A percentile compares a stretch with the other conserved stretches of the same genome.
phyloP scores from a whole-genome alignment of 2,888 invertebrate species.

The Fragum fragum region DNA sequence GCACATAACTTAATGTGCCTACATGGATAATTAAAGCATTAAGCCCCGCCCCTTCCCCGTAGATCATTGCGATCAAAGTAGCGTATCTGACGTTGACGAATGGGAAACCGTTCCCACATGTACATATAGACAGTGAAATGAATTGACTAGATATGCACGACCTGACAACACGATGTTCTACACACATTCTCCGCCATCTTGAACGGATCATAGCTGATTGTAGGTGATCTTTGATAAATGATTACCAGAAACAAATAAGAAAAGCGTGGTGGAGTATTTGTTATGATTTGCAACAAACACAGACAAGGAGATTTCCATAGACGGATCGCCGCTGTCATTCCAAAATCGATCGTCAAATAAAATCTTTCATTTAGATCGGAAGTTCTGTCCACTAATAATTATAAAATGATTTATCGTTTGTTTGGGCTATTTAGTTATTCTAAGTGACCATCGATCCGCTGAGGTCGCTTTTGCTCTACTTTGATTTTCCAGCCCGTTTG shows the following conservation, averaged over 20 bases:
- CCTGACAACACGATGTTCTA: conserved; percentile 11
- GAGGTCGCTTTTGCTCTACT: too few species aligned
- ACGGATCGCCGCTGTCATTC: too few species aligned
- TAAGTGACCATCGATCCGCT: too few species aligned
- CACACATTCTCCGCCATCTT: conserved; percentile 23
- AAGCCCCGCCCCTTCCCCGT: conserved; percentile 46
- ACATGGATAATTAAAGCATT: conserved; percentile 14
- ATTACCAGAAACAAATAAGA: background rate
- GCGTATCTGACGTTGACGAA: conserved; percentile 23
- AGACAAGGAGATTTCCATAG: too few species aligned
- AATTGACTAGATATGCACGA: conserved; percentile 5
- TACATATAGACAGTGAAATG: conserved; percentile 14
- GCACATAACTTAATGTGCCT: background rate
- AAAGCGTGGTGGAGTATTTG: too few species aligned
- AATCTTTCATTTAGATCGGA: too few species aligned
- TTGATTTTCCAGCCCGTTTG: too few species aligned
- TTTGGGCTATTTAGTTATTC: too few species aligned
- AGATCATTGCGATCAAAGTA: conserved; percentile 41
- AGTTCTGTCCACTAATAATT: too few species aligned
- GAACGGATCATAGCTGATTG: conserved; percentile 21
- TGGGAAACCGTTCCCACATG: conserved; percentile 5
- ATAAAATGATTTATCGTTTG: too few species aligned
- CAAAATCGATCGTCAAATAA: too few species aligned
- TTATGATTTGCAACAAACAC: too few species aligned
- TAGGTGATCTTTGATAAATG: background rate